Conservation (phyloP, 2,888 invertebrate species). For the Zaprionus lineosus region DNA sequence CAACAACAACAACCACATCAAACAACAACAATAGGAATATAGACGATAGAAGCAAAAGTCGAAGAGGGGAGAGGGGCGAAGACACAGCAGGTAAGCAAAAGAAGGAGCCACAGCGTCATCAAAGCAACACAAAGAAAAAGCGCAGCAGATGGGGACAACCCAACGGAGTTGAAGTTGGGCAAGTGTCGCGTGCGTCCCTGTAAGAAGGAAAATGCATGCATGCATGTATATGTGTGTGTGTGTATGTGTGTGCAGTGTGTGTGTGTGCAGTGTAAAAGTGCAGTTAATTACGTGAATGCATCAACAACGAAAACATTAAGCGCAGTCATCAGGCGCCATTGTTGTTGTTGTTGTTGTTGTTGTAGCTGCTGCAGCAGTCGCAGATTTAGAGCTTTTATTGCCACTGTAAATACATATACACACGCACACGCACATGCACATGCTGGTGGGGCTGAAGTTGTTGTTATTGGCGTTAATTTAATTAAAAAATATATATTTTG, state of each 20-base stretch:
- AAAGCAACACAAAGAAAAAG: neutral
- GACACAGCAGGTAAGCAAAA: constrained; percentile 36
- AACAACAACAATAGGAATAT: constrained; percentile 20
- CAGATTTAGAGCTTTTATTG: neutral
- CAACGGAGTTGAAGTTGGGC: constrained; percentile 48
- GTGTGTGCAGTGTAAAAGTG: constrained; percentile 27
- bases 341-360: constrained; percentile 20
- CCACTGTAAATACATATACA: too few species aligned
- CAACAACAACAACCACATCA: constrained; percentile 33
- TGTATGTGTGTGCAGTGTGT: neutral
- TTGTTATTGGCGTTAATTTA: constrained; percentile 26
- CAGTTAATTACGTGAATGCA: constrained; percentile 42
- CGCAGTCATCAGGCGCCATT: constrained; percentile 22
- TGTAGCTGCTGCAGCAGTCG: neutral
- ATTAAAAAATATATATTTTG: constrained; percentile 35
- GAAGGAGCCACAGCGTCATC: constrained; percentile 23
- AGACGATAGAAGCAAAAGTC: constrained; percentile 31
- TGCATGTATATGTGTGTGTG: neutral
- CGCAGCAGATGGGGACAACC: constrained; percentile 19
- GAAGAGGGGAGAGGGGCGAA: constrained; percentile 2
- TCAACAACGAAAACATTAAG: constrained; percentile 6
- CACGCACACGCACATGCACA: too few species aligned
- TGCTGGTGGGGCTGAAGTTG: constrained; percentile 1
- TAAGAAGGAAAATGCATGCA: neutral
- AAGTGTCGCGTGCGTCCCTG: constrained; percentile 30